These are phyloP conservation scores for Rhagoletis zephyria DNA, from an alignment of 1,140 invertebrate species.

Conservation along the genomic window DNA sequence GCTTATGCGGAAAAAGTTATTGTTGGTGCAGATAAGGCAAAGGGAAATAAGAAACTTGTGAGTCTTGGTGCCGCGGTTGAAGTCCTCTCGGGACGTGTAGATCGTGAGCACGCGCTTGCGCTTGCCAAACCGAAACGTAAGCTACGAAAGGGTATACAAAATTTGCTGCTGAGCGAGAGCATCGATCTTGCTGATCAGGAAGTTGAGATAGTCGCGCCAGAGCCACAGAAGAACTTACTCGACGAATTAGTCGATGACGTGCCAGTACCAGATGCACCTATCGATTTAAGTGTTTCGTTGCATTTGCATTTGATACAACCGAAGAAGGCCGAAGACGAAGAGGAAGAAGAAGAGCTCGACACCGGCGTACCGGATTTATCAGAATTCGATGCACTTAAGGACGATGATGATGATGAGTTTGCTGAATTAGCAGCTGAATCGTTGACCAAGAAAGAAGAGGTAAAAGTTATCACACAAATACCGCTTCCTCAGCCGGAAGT, in stretches of 20 bases:
- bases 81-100: conserved; percentile 85
- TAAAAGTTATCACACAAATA: conserved; percentile 67
- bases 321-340: conserved; percentile 63
- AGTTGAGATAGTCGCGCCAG: conserved; percentile 63
- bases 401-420: conserved; percentile 82
- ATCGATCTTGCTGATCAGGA: conserved; percentile 75
- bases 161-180: conserved; percentile 81
- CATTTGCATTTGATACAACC: conserved; percentile 76
- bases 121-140: conserved; percentile 76
- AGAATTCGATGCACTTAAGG: conserved; percentile 75
- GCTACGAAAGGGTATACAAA: conserved; percentile 77
- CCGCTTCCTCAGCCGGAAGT: conserved; percentile 61
- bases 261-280: conserved; percentile 75
- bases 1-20: conserved; percentile 88
- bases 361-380: conserved; percentile 62
- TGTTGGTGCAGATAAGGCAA: conserved; percentile 81
- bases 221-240: conserved; percentile 78
- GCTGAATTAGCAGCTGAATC: conserved; percentile 83
- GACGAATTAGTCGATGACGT: conserved; percentile 82
- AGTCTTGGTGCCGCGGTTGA: conserved; percentile 88
- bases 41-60: conserved; percentile 85
- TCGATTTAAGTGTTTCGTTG: conserved; percentile 78
- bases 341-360: conserved; percentile 44
- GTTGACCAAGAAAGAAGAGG: conserved; percentile 75
- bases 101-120: conserved; percentile 76